These are phyloP conservation scores for Calliphora vicina DNA, from an alignment of 1,140 invertebrate genomes.

Conservation along the genomic window DNA sequence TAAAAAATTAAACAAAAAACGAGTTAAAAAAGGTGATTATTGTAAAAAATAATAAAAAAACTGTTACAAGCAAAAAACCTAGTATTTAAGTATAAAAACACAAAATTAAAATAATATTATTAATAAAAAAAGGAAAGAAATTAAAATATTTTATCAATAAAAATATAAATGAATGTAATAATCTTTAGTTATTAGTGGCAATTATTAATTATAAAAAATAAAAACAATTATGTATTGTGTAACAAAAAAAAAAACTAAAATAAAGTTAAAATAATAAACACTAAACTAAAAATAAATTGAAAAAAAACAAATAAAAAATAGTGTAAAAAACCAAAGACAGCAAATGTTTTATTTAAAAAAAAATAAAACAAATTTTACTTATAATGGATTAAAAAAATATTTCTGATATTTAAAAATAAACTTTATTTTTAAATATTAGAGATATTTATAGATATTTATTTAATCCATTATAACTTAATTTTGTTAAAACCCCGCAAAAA, in stretches of 20 bases:
- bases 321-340: background rate
- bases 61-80: conserved; percentile 2
- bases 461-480: no score
- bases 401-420: no score
- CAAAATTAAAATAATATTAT: conserved; percentile 15
- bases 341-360: no score
- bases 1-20: background rate
- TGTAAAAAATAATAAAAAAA: background rate
- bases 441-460: no score
- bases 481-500: no score
- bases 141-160: background rate
- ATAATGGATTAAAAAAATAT: no score
- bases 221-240: conserved; percentile 14
- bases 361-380: no score
- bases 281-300: background rate
- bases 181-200: conserved; percentile 28
- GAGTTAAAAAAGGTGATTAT: background rate
- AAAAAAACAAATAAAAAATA: background rate
- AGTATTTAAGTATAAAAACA: background rate
- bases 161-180: background rate
- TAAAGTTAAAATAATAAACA: conserved; percentile 9
- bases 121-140: background rate
- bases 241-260: background rate
- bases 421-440: no score
- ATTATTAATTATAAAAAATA: conserved; percentile 7